Evolutionary conservation across 2,888 invertebrate genomes (phyloP).

Genomic region (Sinopyrophorus schimmeli): DNA sequence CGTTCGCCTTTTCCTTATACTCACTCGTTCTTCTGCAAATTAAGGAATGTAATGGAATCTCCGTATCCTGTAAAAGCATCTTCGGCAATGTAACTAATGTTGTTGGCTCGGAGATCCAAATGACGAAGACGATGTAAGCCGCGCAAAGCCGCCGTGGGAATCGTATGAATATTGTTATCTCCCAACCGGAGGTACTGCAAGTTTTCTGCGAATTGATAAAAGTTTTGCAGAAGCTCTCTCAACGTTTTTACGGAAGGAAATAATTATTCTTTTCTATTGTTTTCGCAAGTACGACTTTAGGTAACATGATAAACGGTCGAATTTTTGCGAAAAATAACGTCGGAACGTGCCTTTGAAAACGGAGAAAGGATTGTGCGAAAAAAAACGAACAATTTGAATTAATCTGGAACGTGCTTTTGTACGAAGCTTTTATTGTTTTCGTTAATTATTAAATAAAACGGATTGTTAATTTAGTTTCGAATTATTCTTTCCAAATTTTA

Average conservation of each 20-base stretch:
- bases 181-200: conserved; percentile 87
- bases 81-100: conserved; percentile 79
- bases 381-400: too few species aligned
- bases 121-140: conserved; percentile 85
- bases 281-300: conserved; percentile 2
- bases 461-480: too few species aligned
- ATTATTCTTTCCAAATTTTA: too few species aligned
- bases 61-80: conserved; percentile 89
- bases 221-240: conserved; percentile 12
- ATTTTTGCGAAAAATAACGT: not conserved
- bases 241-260: conserved; percentile 6
- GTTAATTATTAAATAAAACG: too few species aligned
- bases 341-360: conserved; percentile 7
- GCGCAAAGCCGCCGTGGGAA: conserved; percentile 83
- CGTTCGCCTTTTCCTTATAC: too few species aligned
- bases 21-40: conserved; percentile 90
- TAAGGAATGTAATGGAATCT: conserved; percentile 89
- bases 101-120: conserved; percentile 84
- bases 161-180: conserved; percentile 83
- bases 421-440: too few species aligned
- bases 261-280: conserved; percentile 8
- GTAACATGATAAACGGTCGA: not conserved
- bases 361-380: conserved; percentile 1
- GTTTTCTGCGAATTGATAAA: conserved; percentile 66
- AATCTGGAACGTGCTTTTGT: too few species aligned